These are phyloP conservation scores for Dicycla oo DNA, from an alignment of 2,888 invertebrate species.

Conservation along the genomic window DNA sequence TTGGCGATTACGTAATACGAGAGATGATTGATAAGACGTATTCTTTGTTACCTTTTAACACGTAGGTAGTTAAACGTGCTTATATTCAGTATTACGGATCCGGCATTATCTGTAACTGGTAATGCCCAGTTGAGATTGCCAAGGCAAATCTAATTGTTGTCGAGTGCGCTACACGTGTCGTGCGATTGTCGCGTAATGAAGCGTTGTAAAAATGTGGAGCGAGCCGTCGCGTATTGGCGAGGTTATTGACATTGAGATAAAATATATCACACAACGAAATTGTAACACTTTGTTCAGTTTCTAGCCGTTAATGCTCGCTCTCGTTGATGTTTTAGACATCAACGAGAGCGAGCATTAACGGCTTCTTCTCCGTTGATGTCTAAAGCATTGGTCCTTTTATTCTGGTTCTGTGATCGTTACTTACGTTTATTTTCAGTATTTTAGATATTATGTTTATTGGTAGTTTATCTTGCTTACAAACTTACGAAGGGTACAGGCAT, in stretches of 20 bases:
- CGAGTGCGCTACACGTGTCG: slow-evolving; percentile 70
- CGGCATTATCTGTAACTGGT: slow-evolving; percentile 43
- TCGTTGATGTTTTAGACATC: slow-evolving; percentile 1
- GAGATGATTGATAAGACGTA: neutral
- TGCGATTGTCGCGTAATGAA: slow-evolving; percentile 67
- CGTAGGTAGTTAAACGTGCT: slow-evolving; percentile 2
- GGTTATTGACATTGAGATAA: slow-evolving; percentile 82
- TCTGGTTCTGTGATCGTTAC: slow-evolving; percentile 1
- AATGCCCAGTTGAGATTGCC: slow-evolving; percentile 52
- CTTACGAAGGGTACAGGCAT: neutral
- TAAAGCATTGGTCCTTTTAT: slow-evolving; percentile 6
- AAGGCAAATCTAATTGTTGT: slow-evolving; percentile 61
- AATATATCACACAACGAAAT: slow-evolving; percentile 65
- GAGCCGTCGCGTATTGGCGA: slow-evolving; percentile 70
- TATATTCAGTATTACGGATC: slow-evolving; percentile 19
- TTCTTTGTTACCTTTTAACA: slow-evolving; percentile 10
- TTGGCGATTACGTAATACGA: slow-evolving; percentile 6
- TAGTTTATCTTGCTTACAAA: no score
- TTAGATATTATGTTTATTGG: neutral
- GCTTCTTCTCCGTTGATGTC: slow-evolving; percentile 15
- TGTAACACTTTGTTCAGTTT: slow-evolving; percentile 59
- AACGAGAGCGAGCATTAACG: no score
- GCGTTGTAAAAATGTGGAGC: slow-evolving; percentile 74
- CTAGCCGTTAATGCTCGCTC: slow-evolving; percentile 20
- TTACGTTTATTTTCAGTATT: neutral